These are phyloP conservation scores for Lynx canadensis DNA, from an alignment of 2,113 vertebrate genomes.

Conservation along the genomic window DNA sequence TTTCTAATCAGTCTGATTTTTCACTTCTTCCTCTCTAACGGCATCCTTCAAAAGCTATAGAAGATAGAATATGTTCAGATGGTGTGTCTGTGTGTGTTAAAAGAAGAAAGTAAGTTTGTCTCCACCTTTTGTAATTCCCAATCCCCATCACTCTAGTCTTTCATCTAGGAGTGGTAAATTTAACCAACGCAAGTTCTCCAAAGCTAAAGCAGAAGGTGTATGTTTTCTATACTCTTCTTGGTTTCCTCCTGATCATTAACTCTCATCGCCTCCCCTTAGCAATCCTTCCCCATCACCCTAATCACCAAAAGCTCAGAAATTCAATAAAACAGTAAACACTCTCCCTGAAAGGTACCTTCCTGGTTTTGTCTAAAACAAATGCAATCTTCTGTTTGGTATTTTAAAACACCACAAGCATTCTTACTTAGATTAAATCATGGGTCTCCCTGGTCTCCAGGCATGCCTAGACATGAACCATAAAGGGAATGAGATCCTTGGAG, in stretches of 20 bases:
- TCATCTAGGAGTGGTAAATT: neutral
- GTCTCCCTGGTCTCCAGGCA: constrained; percentile 86
- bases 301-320: constrained; percentile 56
- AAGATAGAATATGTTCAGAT: neutral
- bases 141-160: neutral
- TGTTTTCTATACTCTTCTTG: constrained; percentile 26
- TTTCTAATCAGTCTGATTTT: constrained; percentile 51
- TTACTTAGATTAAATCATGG: constrained; percentile 84
- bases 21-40: neutral
- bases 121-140: neutral
- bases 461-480: constrained; percentile 86
- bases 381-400: constrained; percentile 71
- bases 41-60: neutral
- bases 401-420: constrained; percentile 82
- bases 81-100: neutral
- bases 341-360: constrained; percentile 59
- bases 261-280: neutral
- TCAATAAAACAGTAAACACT: constrained; percentile 65
- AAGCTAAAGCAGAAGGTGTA: neutral
- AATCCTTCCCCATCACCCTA: neutral
- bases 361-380: constrained; percentile 67
- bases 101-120: neutral
- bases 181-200: constrained; percentile 31
- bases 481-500: constrained; percentile 73
- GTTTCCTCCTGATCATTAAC: constrained; percentile 11